Evolutionary conservation across 2,113 vertebrate species (phyloP), one percentile per base, ranked within the genome.

Genomic region (Dissostichus mawsoni): DNA sequence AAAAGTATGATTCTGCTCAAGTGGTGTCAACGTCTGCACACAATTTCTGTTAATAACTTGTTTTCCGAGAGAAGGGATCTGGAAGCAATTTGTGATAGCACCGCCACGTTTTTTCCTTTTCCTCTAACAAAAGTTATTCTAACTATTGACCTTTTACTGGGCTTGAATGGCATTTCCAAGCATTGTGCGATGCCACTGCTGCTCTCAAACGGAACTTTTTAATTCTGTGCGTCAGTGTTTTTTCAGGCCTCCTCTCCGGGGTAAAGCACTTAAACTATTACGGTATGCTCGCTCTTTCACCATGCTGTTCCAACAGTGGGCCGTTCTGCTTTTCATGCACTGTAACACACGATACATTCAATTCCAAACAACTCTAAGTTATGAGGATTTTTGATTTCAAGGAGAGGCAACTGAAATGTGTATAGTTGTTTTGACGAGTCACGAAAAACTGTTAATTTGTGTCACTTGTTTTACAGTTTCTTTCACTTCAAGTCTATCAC

Each of bases 121-220:
- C 80, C 89, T 90, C 88, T 80, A 81, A 92, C 92, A 58, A 93
- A 91, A 94, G 94, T 95, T 96, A 94, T 96, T 95, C 91, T 95
- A 95, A 95, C 95, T 95, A 93, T 93, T 96, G 94, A 96, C 95
- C 95, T 94, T 7, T 92, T 93, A 74, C 81, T 84, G 83, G 76
- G 90, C 86, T 94, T 95, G 92, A 95, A 89, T 93, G 94, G 92
- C 93, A 86, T 94, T 95, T 92, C 87, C 85, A 93, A 85, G 88
- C 80, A 87, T 93, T 88, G 87, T 63, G 85, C 83, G 90, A 89
- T 92, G 92, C 91, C 94, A 92, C 85, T 71, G 86, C 81, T 67
- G 91, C 88, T 91, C 81, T 84, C 78, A 76, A 92, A 94, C 84
- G 86, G 87, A 95, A 94, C 90, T 89, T 94, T 41, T 93, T 86